phyloP scores from a whole-genome alignment of 2,797 vertebrate species.

The Channa striata region DNA sequence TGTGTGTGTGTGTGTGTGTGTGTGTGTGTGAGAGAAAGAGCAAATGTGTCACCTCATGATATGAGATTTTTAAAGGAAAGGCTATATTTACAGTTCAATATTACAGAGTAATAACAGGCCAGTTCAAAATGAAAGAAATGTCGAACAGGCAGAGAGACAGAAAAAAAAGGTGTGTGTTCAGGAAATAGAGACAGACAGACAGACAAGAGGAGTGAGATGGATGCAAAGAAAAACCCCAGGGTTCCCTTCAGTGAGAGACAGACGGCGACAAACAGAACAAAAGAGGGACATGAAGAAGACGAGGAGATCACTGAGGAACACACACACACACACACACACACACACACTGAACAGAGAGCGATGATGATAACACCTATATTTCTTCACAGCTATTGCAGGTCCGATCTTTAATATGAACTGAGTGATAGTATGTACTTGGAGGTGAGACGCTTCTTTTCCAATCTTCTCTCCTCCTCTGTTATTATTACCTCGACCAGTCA shows the following conservation, averaged over 20 bases:
- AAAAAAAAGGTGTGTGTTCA: background rate
- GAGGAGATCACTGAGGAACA: conserved; percentile 22
- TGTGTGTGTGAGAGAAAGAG: background rate
- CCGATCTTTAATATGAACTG: conserved; percentile 48
- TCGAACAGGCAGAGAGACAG: conserved; percentile 26
- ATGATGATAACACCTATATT: conserved; percentile 34
- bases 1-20: background rate
- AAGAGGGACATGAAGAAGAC: conserved; percentile 14
- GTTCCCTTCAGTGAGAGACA: conserved; percentile 24
- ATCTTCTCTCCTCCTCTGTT: conserved; percentile 10
- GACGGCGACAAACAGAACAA: conserved; percentile 23
- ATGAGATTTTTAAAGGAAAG: conserved; percentile 25
- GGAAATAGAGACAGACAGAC: background rate
- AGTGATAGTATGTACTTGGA: conserved; percentile 33
- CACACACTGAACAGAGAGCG: conserved; percentile 10
- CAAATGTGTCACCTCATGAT: conserved; percentile 26
- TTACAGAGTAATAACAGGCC: conserved; percentile 30
- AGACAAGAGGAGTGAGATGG: background rate
- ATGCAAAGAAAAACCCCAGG: conserved; percentile 19
- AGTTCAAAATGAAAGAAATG: conserved; percentile 37
- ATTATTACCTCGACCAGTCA: conserved; percentile 30
- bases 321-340: conserved; percentile 24
- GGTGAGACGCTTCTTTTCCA: conserved; percentile 32
- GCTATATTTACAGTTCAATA: conserved; percentile 38
- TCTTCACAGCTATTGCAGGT: conserved; percentile 31